Percentiles rank a stretch among this genome's conserved stretches.
Conservation (phyloP, 2,888 invertebrate genomes). For the Endotricha flammealis region DNA sequence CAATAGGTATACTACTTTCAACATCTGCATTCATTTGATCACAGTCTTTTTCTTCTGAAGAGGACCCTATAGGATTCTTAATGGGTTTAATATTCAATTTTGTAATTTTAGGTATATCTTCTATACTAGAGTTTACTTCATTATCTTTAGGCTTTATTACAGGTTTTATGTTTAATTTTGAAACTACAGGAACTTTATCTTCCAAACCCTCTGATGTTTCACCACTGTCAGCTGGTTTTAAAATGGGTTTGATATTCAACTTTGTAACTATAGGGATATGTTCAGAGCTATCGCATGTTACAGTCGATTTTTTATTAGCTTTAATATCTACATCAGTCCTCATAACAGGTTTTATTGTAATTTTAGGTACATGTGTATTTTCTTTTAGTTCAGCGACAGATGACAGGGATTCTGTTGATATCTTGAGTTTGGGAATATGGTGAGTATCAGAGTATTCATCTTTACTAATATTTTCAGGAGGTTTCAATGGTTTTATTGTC, state of each 20-base stretch:
- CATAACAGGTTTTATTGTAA: slow-evolving; percentile 75
- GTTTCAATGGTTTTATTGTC: slow-evolving; percentile 68
- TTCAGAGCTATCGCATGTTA: slow-evolving; percentile 46
- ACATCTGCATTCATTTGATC: slow-evolving; percentile 58
- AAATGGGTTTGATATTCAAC: slow-evolving; percentile 67
- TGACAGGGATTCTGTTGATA: slow-evolving; percentile 42
- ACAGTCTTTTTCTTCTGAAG: slow-evolving; percentile 68
- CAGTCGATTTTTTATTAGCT: slow-evolving; percentile 38
- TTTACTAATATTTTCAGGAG: slow-evolving; percentile 41
- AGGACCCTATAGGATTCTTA: slow-evolving; percentile 61
- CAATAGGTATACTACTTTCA: slow-evolving; percentile 66
- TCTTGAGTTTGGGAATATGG: slow-evolving; percentile 45
- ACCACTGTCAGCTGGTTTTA: slow-evolving; percentile 57
- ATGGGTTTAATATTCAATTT: slow-evolving; percentile 77
- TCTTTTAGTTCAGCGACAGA: slow-evolving; percentile 48
- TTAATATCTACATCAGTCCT: slow-evolving; percentile 47
- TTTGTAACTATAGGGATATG: slow-evolving; percentile 64
- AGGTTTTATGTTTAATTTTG: slow-evolving; percentile 77
- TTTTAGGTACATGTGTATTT: slow-evolving; percentile 73
- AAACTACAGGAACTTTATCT: slow-evolving; percentile 69
- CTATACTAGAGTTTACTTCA: slow-evolving; percentile 63
- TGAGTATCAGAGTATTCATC: slow-evolving; percentile 31
- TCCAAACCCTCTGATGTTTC: slow-evolving; percentile 48
- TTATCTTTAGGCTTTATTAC: slow-evolving; percentile 68
- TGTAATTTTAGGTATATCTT: slow-evolving; percentile 71